Percentiles rank a stretch among this genome's conserved stretches.
Conservation (phyloP, 2,797 vertebrate species). For the Hipposideros larvatus region DNA sequence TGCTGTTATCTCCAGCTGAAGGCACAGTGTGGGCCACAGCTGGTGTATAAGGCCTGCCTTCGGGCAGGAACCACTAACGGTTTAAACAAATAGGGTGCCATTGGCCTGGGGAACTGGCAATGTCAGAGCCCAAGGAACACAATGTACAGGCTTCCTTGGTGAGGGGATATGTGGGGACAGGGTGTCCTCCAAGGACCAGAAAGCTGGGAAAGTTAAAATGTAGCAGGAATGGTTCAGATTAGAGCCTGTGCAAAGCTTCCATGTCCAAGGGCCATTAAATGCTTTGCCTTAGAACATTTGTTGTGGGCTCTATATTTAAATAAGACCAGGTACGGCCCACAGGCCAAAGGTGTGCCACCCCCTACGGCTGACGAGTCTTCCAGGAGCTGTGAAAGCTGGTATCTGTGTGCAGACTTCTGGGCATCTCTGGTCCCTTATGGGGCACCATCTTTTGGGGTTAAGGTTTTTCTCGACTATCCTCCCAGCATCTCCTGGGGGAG, state of each 20-base stretch:
- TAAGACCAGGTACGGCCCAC: not conserved
- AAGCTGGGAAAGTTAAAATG: not conserved
- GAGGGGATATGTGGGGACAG: not conserved
- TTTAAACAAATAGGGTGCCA: not conserved
- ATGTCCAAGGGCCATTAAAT: not conserved
- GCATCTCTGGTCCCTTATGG: not conserved
- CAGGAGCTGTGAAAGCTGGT: not conserved
- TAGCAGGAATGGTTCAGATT: not conserved
- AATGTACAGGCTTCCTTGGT: not conserved
- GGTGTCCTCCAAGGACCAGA: not conserved
- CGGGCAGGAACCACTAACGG: not conserved
- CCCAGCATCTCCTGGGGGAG: not conserved
- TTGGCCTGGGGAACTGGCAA: not conserved
- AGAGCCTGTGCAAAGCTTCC: not conserved
- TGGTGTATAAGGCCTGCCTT: not conserved
- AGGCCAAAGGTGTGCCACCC: not conserved
- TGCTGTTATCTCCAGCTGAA: not conserved
- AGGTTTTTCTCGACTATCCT: not conserved
- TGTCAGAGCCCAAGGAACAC: not conserved
- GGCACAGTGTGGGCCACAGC: rapidly evolving
- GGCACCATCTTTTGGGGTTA: not conserved
- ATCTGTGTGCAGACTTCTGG: not conserved
- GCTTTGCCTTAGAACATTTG: not conserved
- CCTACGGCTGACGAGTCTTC: not conserved
- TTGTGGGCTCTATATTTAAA: not conserved